Percentiles rank a stretch among this genome's conserved stretches.
Conservation (phyloP, 1,140 invertebrate species). For the Riptortus pedestris region DNA sequence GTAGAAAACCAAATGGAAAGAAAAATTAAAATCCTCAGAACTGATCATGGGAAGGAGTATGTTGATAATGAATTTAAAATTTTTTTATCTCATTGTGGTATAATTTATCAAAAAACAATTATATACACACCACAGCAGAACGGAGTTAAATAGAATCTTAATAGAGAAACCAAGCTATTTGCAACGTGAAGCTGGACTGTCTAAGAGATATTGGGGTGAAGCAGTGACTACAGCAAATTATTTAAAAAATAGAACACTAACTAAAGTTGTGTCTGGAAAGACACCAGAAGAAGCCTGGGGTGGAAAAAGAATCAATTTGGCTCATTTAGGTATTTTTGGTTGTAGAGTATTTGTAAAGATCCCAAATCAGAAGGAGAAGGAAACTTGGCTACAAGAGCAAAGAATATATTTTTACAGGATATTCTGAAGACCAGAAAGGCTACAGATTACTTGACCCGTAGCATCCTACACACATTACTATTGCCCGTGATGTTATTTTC, state of each 20-base stretch:
- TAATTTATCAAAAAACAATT: conserved; percentile 22
- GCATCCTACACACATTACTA: too few relatives aligned
- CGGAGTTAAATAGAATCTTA: conserved; percentile 35
- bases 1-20: conserved; percentile 1
- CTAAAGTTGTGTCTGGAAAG: conserved; percentile 14
- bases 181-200: conserved; percentile 30
- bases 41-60: conserved; percentile 35
- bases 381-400: too few relatives aligned
- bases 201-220: conserved; percentile 31
- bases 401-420: too few relatives aligned
- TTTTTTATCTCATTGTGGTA: conserved; percentile 17
- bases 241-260: conserved; percentile 36
- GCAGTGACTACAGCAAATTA: conserved; percentile 36
- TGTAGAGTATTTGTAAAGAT: conserved; percentile 28
- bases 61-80: conserved; percentile 10
- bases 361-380: conserved; percentile 27
- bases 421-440: too few relatives aligned
- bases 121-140: conserved; percentile 38
- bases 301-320: conserved; percentile 32
- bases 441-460: too few relatives aligned
- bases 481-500: conserved; percentile 21
- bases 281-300: conserved; percentile 37
- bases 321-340: conserved; percentile 30
- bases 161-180: conserved; percentile 34
- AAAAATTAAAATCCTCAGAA: conserved; percentile 30